phyloP scores from a whole-genome alignment of 1,140 invertebrate species.

The Calephelis virginiensis region DNA sequence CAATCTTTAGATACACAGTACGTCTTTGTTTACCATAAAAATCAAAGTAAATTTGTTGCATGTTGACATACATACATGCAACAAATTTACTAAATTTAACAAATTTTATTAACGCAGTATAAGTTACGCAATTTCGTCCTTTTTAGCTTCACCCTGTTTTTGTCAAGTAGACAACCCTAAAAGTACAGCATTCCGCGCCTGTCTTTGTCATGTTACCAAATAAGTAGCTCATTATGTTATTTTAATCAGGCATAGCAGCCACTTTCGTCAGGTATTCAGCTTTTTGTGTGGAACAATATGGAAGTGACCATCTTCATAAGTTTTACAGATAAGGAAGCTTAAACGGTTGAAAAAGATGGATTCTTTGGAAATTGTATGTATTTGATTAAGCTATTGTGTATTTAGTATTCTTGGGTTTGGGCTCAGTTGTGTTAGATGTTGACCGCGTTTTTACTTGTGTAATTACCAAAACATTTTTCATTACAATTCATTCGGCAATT shows the following conservation, averaged over 20 bases:
- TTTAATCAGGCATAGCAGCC: slow-evolving; percentile 61
- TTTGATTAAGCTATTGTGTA: neutral
- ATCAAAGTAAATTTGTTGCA: no score
- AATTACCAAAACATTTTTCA: no score
- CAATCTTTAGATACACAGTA: no score
- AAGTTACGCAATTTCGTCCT: neutral
- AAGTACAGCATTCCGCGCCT: slow-evolving; percentile 44
- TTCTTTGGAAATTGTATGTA: slow-evolving; percentile 1
- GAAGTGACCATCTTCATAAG: neutral
- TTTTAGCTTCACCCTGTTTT: neutral
- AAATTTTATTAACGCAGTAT: no score
- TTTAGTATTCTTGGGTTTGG: neutral
- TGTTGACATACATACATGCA: no score
- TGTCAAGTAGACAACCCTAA: neutral
- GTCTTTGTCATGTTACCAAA: slow-evolving; percentile 68
- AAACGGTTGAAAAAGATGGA: neutral
- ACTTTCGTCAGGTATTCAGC: slow-evolving; percentile 25
- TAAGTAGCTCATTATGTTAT: slow-evolving; percentile 63
- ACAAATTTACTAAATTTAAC: no score
- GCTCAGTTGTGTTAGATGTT: no score
- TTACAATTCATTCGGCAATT: no score
- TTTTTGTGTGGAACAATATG: slow-evolving; percentile 24
- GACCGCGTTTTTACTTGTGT: no score
- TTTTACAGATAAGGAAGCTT: slow-evolving; percentile 9
- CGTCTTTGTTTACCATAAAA: neutral